A percentile compares a stretch with the other conserved stretches of the same genome.
These are phyloP conservation scores for Atethmia centrago DNA, from an alignment of 2,888 invertebrate species.

Conservation along the genomic window DNA sequence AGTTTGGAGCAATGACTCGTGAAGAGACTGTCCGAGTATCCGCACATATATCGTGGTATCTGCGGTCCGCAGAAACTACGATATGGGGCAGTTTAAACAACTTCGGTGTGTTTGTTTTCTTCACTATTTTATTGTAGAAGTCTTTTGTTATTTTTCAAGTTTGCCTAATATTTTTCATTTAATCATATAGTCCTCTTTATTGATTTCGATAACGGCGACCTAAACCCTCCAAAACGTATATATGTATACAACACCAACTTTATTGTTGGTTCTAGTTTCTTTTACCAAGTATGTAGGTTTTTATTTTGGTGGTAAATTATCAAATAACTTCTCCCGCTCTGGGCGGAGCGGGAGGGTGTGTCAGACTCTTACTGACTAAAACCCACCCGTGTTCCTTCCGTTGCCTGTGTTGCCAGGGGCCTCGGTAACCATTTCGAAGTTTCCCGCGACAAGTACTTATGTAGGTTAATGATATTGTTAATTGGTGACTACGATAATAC, in stretches of 20 bases:
- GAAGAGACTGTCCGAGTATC: slow-evolving; percentile 81
- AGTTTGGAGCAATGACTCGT: slow-evolving; percentile 86
- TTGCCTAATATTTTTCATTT: not conserved
- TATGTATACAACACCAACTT: too few species aligned
- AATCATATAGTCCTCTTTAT: not conserved
- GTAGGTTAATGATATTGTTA: not conserved
- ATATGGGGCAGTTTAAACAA: slow-evolving; percentile 58
- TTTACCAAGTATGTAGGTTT: too few species aligned
- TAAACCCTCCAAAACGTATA: not conserved
- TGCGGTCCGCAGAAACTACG: slow-evolving; percentile 57
- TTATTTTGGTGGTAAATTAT: too few species aligned
- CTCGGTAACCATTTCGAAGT: too few species aligned
- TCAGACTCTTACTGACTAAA: too few species aligned
- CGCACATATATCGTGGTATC: slow-evolving; percentile 83
- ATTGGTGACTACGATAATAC: not conserved
- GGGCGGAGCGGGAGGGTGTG: too few species aligned
- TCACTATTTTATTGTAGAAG: not conserved
- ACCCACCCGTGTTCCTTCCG: too few species aligned
- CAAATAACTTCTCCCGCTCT: too few species aligned
- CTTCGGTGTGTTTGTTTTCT: slow-evolving; percentile 33
- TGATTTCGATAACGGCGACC: not conserved
- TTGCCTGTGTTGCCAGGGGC: too few species aligned
- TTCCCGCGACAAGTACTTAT: too few species aligned
- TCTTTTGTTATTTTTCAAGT: not conserved
- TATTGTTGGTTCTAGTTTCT: too few species aligned